Evolutionary conservation across 1,140 invertebrate species (phyloP).

Genomic region (Meteorus sp.): DNA sequence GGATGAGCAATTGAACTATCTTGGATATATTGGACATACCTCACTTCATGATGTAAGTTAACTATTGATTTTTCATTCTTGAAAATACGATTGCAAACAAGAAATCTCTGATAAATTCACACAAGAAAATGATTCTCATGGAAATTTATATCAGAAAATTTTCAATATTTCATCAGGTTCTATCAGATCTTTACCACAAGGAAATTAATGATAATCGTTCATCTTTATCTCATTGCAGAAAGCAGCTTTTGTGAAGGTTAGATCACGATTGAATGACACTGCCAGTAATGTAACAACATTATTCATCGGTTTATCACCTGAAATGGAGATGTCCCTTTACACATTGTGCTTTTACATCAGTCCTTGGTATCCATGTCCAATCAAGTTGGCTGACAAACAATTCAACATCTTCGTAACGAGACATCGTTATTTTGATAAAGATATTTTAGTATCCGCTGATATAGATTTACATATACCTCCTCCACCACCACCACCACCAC

Average conservation of each 20-base stretch:
- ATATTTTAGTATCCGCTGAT: conserved; percentile 51
- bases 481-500: neutral
- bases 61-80: too few species aligned
- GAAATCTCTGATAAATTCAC: too few species aligned
- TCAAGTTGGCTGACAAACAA: conserved; percentile 51
- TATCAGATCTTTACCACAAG: neutral
- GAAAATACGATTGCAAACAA: too few species aligned
- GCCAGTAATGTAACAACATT: conserved; percentile 62
- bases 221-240: conserved; percentile 49
- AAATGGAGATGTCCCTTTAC: conserved; percentile 71
- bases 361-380: conserved; percentile 58
- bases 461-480: conserved; percentile 40
- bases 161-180: neutral
- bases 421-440: conserved; percentile 55
- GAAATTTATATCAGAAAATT: conserved; percentile 12
- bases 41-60: conserved; percentile 57
- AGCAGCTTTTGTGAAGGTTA: conserved; percentile 58
- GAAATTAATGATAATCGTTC: neutral
- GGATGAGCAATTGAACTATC: conserved; percentile 61
- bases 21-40: conserved; percentile 59
- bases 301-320: conserved; percentile 71
- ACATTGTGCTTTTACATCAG: conserved; percentile 65
- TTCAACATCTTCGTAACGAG: conserved; percentile 54
- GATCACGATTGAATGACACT: conserved; percentile 59
- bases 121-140: too few species aligned